Percentiles rank a stretch among this genome's conserved stretches.
Conservation (phyloP, 1,140 invertebrate genomes). For the Drosophila subpulchrella region DNA sequence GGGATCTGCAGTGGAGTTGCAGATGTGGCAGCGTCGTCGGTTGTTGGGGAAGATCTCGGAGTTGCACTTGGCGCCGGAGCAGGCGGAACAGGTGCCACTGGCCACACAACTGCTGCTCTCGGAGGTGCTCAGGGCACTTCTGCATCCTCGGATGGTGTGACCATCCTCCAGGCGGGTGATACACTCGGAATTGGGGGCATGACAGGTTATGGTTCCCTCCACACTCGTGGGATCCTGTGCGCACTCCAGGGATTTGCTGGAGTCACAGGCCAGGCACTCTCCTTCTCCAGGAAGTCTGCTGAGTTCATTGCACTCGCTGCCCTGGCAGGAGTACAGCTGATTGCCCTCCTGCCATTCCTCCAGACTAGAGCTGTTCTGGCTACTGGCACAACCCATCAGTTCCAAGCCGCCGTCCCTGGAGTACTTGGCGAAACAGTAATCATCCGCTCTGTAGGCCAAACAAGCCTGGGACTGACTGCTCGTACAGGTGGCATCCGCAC, state of each 20-base stretch:
- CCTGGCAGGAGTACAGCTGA: constrained; percentile 51
- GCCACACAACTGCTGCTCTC: constrained; percentile 53
- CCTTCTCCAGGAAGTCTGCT: constrained; percentile 37
- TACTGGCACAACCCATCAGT: constrained; percentile 66
- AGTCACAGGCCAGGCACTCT: constrained; percentile 68
- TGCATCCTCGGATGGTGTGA: constrained; percentile 68
- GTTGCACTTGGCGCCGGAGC: constrained; percentile 67
- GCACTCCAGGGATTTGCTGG: constrained; percentile 56
- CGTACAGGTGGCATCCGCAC: constrained; percentile 34
- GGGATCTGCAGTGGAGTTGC: constrained; percentile 50
- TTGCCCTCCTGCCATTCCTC: constrained; percentile 57
- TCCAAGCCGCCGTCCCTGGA: constrained; percentile 34
- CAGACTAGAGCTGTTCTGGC: constrained; percentile 58
- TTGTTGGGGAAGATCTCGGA: constrained; percentile 59
- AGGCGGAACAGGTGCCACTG: constrained; percentile 60
- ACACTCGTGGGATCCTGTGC: constrained; percentile 59
- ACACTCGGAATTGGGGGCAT: constrained; percentile 53
- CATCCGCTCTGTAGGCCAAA: constrained; percentile 34
- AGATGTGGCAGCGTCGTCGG: constrained; percentile 70
- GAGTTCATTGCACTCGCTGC: constrained; percentile 60
- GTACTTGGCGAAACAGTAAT: constrained; percentile 78
- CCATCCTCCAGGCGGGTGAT: constrained; percentile 51
- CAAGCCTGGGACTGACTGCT: constrained; percentile 50
- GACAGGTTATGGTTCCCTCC: constrained; percentile 31
- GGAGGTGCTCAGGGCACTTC: constrained; percentile 26